Percentiles rank a stretch among this genome's conserved stretches.
These are phyloP conservation scores for Otocyon megalotis DNA, from an alignment of 2,113 vertebrate genomes.

Conservation along the genomic window DNA sequence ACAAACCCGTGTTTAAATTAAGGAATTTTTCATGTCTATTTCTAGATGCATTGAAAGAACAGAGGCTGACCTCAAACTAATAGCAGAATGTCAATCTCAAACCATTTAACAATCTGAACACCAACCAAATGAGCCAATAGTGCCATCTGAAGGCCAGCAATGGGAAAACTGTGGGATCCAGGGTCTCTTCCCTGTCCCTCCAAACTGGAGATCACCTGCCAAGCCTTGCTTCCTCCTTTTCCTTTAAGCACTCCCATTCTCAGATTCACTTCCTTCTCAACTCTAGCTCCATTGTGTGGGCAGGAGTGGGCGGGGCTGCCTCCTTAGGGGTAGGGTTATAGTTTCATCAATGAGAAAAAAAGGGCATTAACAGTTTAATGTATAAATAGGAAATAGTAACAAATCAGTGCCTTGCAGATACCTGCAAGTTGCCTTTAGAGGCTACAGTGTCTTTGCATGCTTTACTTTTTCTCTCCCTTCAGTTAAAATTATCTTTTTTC, in stretches of 20 bases:
- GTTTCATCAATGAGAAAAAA: conserved; percentile 10
- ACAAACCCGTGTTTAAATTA: conserved; percentile 4
- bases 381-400: neutral
- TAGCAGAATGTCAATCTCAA: neutral
- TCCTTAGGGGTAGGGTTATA: neutral
- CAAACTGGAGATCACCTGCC: neutral
- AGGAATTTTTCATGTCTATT: neutral
- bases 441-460: neutral
- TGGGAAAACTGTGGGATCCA: neutral
- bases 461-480: neutral
- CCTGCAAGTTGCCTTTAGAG: neutral
- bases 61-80: conserved; percentile 54
- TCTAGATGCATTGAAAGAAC: conserved; percentile 40
- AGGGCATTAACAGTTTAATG: conserved; percentile 1
- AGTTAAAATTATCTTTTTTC: neutral
- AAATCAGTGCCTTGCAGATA: neutral
- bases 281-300: neutral
- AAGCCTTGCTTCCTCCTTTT: neutral
- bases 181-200: too few relatives aligned
- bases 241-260: neutral
- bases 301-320: neutral
- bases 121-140: conserved; percentile 46
- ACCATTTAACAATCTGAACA: neutral
- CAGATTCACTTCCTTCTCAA: neutral
- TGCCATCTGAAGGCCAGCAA: conserved; percentile 74